Evolutionary conservation across 2,888 invertebrate species (phyloP), one percentile per base, ranked within the genome.

Genomic region (Andrena praecox): DNA sequence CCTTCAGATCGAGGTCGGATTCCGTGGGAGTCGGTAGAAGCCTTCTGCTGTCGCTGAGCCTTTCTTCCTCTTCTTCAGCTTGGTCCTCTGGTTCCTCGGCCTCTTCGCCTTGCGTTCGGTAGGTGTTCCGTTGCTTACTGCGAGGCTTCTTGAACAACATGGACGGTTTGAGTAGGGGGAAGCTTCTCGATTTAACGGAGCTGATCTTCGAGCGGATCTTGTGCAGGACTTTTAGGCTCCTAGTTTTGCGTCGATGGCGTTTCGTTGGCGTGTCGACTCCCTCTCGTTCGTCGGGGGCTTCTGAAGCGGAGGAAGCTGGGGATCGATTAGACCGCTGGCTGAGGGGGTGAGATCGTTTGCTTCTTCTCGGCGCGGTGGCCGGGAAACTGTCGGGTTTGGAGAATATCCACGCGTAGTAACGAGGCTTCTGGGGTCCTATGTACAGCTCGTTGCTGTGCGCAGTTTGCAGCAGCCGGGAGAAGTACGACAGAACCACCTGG

Each of bases 391-490:
- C 54, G 10, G 72, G 54, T 4, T 54, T 50, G 4, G 35, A 62
- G 56, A 89, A 82, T 50, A 90, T 70, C 89, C 90, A 90, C 3
- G 42, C 81, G 31, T 69, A 77, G 66, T 86, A 87, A 10, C 63
- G 67, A 1, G 48, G 35, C 7, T 70, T 82, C 8, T 29, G 20
- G 2, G 80, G 78, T 4, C 83, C 83, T 35, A 86, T 68, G 52
- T 83, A 85, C 2, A 79, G 8, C 5, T 82, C 77, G 67, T 85
- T 87, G 66, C 77, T 74, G 10, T 86, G 75, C 0, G 87, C 87
- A 2, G 90, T 89, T 60, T 89, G 89, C n/a, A 90, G 68, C 8
- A 90, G 50, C 1, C 90, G 86, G 42, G 86, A 80, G n/a, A 89
- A 33, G 10, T 81, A 29, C 8, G 85, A 85, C 42, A 90, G 66